phyloP scores from a whole-genome alignment of 1,140 invertebrate species.

The Drosophila eugracilis region DNA sequence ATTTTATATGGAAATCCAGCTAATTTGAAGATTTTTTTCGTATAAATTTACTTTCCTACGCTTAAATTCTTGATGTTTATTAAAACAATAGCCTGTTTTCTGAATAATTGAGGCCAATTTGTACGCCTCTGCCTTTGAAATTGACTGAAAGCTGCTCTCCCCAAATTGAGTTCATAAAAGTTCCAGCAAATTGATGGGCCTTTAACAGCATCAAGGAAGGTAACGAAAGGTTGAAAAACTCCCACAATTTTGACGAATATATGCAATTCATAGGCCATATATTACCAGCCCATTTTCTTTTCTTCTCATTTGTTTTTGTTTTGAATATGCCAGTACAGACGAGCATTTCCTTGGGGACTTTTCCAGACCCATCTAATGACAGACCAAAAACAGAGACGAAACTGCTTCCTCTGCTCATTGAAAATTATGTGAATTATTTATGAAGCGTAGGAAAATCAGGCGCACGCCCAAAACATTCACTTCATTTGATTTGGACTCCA shows the following conservation, averaged over 20 bases:
- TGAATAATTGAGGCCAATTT: constrained; percentile 30
- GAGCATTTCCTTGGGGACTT: constrained; percentile 20
- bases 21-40: no score
- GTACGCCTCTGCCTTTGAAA: constrained; percentile 5
- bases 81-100: not conserved
- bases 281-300: constrained; percentile 3
- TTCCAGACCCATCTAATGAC: constrained; percentile 15
- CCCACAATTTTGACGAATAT: constrained; percentile 28
- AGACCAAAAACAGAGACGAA: not conserved
- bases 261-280: constrained; percentile 29
- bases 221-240: constrained; percentile 3
- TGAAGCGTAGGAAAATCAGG: constrained; percentile 47
- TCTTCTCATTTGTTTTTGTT: constrained; percentile 16
- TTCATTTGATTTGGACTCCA: constrained; percentile 54
- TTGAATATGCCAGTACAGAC: constrained; percentile 33
- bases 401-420: constrained; percentile 35
- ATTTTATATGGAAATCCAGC: no score
- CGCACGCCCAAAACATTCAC: constrained; percentile 33
- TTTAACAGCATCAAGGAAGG: constrained; percentile 24
- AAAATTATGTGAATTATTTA: constrained; percentile 75
- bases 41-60: no score
- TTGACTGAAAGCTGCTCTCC: not conserved
- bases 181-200: constrained; percentile 23
- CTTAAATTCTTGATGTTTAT: no score
- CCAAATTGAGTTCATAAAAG: constrained; percentile 26